Evolutionary conservation across 2,113 vertebrate genomes (phyloP).

Genomic region (Otocyon megalotis): DNA sequence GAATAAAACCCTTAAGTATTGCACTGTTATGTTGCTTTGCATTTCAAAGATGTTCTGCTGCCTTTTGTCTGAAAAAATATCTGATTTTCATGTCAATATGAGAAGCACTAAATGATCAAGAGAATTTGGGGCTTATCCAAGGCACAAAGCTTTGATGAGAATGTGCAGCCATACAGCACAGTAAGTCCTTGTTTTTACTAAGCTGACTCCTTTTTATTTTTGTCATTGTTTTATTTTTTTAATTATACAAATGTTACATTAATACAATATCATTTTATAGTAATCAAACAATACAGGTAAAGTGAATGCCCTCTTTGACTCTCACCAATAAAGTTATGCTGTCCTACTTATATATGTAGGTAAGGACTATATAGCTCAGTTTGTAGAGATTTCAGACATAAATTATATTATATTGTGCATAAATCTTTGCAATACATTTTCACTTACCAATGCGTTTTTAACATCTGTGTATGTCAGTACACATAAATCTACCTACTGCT

Average conservation of each 20-base stretch:
- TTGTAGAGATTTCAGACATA: background rate
- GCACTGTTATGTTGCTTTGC: background rate
- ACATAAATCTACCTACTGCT: background rate
- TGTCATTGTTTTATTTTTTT: background rate
- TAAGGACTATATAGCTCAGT: background rate
- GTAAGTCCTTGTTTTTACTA: background rate
- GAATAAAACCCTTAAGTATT: constrained; percentile 10
- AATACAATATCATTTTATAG: background rate
- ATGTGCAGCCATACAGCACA: background rate
- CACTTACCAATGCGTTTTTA: background rate
- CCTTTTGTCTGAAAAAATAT: background rate
- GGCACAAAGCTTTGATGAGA: background rate
- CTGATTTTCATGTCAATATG: constrained; percentile 45
- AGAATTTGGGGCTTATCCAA: background rate
- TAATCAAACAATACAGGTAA: background rate
- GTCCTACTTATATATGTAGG: background rate
- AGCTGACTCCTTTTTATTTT: background rate
- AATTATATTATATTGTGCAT: background rate
- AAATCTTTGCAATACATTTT: background rate
- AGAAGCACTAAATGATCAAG: background rate
- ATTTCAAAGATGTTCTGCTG: constrained; percentile 69
- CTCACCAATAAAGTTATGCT: background rate
- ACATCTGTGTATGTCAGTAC: background rate
- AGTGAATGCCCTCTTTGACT: background rate
- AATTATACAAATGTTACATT: background rate